Percentiles rank a stretch among this genome's conserved stretches.
Evolutionary conservation across 2,888 invertebrate genomes (phyloP).

Genomic region (Leptarthrus brevirostris): DNA sequence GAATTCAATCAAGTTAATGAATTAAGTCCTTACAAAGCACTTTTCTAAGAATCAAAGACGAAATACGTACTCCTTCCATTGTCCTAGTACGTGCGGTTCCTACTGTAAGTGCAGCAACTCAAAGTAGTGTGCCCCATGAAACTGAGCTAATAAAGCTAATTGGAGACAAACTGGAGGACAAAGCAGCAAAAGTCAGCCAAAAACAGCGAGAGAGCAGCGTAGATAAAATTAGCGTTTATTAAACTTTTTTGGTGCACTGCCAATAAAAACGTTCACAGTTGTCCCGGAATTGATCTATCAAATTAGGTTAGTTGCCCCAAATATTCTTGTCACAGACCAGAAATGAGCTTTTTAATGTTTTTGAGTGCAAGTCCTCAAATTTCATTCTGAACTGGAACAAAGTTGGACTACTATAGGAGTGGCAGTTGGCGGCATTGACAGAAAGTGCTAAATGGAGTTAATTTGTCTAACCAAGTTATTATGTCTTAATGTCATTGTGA

Average conservation of each 20-base stretch:
- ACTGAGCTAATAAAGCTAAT: conserved; percentile 32
- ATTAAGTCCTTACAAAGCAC: conserved; percentile 41
- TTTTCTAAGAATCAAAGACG: conserved; percentile 35
- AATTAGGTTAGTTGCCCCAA: conserved; percentile 6
- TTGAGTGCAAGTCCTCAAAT: not conserved
- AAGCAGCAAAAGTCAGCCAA: not conserved
- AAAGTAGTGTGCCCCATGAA: conserved; percentile 2
- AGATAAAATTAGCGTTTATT: conserved; percentile 25
- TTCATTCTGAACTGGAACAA: too few species aligned
- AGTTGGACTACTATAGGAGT: too few species aligned
- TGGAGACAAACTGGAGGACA: conserved; percentile 15
- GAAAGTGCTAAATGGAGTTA: too few species aligned
- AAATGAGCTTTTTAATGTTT: conserved; percentile 2
- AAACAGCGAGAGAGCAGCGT: not conserved
- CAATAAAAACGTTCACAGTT: conserved; percentile 20
- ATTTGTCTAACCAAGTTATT: too few species aligned
- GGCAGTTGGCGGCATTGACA: too few species aligned
- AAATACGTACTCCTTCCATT: not conserved
- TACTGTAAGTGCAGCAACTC: conserved; percentile 7
- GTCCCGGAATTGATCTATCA: not conserved
- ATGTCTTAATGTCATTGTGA: too few species aligned
- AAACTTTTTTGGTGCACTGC: conserved; percentile 17
- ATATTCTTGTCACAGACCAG: not conserved
- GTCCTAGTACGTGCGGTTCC: not conserved
- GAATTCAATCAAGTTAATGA: conserved; percentile 41